Base-by-base conservation (phyloP, 2,888 invertebrate species). In the Frankliniella intonsa region DNA sequence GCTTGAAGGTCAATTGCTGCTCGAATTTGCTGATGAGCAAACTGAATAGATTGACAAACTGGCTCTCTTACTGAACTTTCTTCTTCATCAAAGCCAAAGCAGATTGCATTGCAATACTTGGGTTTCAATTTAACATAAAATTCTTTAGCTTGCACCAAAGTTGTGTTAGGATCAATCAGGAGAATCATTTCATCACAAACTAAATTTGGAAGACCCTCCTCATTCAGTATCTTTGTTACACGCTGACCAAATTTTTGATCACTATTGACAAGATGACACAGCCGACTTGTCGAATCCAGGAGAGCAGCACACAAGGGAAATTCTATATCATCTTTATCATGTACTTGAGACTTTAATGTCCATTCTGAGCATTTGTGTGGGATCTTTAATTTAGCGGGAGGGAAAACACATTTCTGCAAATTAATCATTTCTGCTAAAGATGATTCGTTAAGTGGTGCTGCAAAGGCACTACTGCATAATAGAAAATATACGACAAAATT, bases 1-100 rank as follows among this genome's bases (percentile, higher is more conserved):
- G n/a, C 12, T 22, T 76, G 69, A 22, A 76, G 69, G 8, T 76
- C 69, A 9, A 22, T n/a, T 9, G 69, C 69, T 12, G 69, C 25
- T 25, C 12, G 69, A 25, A 76, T 76, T 76, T 76, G 69, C n/a
- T 76, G 69, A 22, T 76, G 69, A 25, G 69, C 69, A 76, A 76
- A 76, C 12, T 22, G 69, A 10, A 76, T 76, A 1, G 25, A 76
- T 76, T 76, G 22, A 22, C 69, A 76, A 12, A 76, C 25, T 76
- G 69, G 69, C 12, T n/a, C 25, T 25, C 69, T 22, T 8, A 25
- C 8, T 12, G 69, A 11, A 7, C 12, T 76, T 8, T 76, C 69
- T 25, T 76, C 25, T 7, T 55, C 55, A 8, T 25, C 25, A 9
- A 25, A 11, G 9, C 69, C 69, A 22, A 76, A 22, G 25, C 69